These are phyloP conservation scores for Camponotus pennsylvanicus DNA, from an alignment of 1,140 invertebrate genomes.

Conservation along the genomic window DNA sequence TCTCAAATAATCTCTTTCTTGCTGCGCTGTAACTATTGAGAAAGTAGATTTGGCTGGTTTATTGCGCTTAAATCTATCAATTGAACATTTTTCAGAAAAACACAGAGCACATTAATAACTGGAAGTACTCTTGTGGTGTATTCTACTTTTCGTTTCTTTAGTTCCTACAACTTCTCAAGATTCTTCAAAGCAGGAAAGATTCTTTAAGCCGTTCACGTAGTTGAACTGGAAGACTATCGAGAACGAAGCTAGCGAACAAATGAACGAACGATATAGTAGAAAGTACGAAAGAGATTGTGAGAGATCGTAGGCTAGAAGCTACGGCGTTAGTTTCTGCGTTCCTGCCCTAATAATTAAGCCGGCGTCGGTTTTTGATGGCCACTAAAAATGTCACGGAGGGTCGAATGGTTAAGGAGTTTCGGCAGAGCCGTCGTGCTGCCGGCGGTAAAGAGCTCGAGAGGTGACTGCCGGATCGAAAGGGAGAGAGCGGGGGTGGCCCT, in stretches of 20 bases:
- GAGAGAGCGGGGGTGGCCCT: conserved; percentile 54
- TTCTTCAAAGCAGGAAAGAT: conserved; percentile 34
- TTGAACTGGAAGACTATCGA: conserved; percentile 36
- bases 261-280: conserved; percentile 45
- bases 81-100: conserved; percentile 23
- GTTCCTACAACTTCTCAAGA: conserved; percentile 34
- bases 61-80: background rate
- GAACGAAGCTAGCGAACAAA: conserved; percentile 17
- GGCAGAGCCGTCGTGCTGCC: conserved; percentile 64
- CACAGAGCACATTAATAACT: conserved; percentile 16
- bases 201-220: conserved; percentile 27
- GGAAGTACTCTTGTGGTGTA: background rate
- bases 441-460: conserved; percentile 43
- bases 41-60: background rate
- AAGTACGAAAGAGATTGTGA: conserved; percentile 8
- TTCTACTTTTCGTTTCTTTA: conserved; percentile 32
- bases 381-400: conserved; percentile 86
- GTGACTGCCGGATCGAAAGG: conserved; percentile 45
- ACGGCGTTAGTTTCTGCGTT: conserved; percentile 51
- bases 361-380: conserved; percentile 84
- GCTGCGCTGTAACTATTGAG: background rate
- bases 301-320: conserved; percentile 36
- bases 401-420: conserved; percentile 83
- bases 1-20: background rate
- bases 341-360: conserved; percentile 84